A percentile compares a stretch with the other conserved stretches of the same genome.
Conservation (phyloP, 1,140 invertebrate species). For the Callitettix versicolor region DNA sequence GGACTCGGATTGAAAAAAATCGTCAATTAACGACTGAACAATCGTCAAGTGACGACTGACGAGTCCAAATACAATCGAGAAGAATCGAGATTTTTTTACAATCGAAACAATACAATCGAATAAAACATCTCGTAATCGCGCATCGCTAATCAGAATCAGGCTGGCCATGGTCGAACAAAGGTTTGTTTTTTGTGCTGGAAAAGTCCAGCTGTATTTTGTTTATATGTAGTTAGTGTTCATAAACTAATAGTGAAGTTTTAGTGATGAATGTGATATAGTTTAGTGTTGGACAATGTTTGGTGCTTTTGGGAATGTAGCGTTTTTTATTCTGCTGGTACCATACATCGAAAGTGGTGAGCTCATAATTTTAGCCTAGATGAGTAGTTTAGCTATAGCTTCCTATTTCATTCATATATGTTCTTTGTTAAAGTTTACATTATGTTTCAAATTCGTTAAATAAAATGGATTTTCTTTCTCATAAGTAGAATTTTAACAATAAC, state of each 20-base stretch:
- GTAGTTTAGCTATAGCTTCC: not conserved
- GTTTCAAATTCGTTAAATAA: not conserved
- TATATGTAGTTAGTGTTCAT: slow-evolving; percentile 9
- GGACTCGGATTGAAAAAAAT: no score
- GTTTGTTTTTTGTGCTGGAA: slow-evolving; percentile 12
- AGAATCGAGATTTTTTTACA: no score
- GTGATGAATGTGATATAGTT: slow-evolving; percentile 21
- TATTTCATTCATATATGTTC: not conserved
- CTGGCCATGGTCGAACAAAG: slow-evolving; percentile 16
- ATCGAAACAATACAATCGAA: no score
- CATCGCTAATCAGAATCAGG: not conserved
- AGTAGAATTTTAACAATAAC: slow-evolving; percentile 12
- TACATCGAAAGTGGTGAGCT: slow-evolving; percentile 39
- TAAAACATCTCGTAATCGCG: no score
- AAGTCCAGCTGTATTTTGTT: slow-evolving; percentile 19
- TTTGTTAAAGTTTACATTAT: slow-evolving; percentile 20
- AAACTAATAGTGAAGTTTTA: slow-evolving; percentile 1
- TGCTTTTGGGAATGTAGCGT: slow-evolving; percentile 26
- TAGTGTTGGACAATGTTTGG: slow-evolving; percentile 26
- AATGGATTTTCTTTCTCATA: not conserved
- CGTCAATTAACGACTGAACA: no score
- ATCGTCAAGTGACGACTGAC: no score
- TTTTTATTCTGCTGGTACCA: slow-evolving; percentile 33
- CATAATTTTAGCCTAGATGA: not conserved
- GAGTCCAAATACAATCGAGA: no score